Evolutionary conservation across 2,113 vertebrate genomes (phyloP).

Genomic region (Azemiops feae): DNA sequence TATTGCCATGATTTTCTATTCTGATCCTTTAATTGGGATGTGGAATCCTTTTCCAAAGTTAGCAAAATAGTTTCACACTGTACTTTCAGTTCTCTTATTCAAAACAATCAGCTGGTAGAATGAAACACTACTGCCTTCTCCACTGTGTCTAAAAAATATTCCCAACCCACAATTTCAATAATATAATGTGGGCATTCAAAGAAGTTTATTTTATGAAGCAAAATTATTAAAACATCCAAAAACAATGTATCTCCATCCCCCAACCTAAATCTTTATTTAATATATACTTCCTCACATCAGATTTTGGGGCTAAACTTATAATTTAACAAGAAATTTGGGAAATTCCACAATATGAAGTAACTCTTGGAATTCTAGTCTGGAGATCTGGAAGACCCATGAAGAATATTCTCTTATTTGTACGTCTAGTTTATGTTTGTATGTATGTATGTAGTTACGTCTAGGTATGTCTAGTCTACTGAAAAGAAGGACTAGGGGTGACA

Average conservation of each 20-base stretch:
- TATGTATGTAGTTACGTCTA: too few relatives aligned
- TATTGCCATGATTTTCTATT: neutral
- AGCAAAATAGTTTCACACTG: conserved; percentile 24
- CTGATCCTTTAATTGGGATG: conserved; percentile 39
- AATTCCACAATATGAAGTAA: neutral
- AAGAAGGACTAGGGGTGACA: too few relatives aligned
- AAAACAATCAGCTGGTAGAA: neutral
- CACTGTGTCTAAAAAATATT: neutral
- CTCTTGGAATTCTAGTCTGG: neutral
- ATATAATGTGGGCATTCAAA: neutral
- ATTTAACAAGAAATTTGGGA: neutral
- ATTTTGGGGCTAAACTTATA: neutral
- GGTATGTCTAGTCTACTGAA: too few relatives aligned
- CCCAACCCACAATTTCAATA: neutral
- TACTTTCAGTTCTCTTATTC: conserved; percentile 10
- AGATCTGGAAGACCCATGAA: neutral
- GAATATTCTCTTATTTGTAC: neutral
- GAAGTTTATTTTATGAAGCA: neutral
- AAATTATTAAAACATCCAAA: neutral
- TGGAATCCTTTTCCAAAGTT: conserved; percentile 27
- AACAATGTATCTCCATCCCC: neutral
- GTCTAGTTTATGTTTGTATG: neutral
- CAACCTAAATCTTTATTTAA: neutral
- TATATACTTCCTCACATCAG: neutral
- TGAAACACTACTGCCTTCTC: fast-evolving